Evolutionary conservation across 1,140 invertebrate genomes (phyloP).

Genomic region (Capitella teleta): DNA sequence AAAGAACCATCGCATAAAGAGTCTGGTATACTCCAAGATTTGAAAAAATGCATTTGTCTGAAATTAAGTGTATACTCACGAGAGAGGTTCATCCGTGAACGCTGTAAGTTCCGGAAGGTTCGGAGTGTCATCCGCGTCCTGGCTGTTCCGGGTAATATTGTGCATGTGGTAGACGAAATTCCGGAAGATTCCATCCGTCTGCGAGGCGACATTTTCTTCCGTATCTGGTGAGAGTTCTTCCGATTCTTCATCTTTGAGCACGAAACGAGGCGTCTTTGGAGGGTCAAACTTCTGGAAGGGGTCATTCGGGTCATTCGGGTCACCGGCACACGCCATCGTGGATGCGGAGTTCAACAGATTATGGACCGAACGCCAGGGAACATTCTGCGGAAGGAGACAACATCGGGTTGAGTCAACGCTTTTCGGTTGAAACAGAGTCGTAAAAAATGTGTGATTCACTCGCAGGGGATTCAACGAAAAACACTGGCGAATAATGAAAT

Average conservation of each 20-base stretch:
- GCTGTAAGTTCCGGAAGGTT: conserved; percentile 10
- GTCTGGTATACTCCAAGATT: too few relatives aligned
- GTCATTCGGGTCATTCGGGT: conserved; percentile 11
- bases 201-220: conserved; percentile 11
- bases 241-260: conserved; percentile 6
- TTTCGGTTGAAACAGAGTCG: too few relatives aligned
- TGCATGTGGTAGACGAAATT: conserved; percentile 12
- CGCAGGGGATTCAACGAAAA: too few relatives aligned
- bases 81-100: conserved; percentile 7
- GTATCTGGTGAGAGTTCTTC: conserved; percentile 9
- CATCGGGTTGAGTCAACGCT: too few relatives aligned
- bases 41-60: too few relatives aligned
- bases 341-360: too few relatives aligned
- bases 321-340: too few relatives aligned
- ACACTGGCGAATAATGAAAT: too few relatives aligned
- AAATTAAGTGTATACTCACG: conserved; percentile 10
- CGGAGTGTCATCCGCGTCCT: conserved; percentile 10
- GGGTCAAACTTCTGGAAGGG: conserved; percentile 9
- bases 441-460: too few relatives aligned
- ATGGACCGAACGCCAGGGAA: too few relatives aligned
- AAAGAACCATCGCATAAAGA: too few relatives aligned
- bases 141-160: conserved; percentile 2
- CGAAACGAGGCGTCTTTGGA: conserved; percentile 7
- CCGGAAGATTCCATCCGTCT: conserved; percentile 12
- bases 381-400: too few relatives aligned